Base-by-base conservation (phyloP, 2,113 vertebrate genomes). In the Electrona antarctica region DNA sequence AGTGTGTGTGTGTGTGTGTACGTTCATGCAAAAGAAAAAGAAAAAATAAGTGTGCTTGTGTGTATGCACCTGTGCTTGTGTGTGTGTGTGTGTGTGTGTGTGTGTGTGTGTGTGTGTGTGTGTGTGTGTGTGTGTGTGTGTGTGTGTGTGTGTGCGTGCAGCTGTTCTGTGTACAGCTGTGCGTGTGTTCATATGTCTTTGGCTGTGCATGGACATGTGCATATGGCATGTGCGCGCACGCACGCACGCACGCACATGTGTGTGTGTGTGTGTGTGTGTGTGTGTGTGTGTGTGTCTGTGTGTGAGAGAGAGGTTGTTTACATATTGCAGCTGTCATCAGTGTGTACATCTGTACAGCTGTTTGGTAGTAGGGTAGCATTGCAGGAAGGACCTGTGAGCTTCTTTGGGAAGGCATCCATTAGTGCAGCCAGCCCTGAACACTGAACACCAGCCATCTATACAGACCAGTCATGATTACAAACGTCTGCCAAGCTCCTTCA, bases 261-360 rank as follows among this genome's bases (percentile, higher is more conserved):
- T 58, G 56, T 47, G 60, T 47, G 12, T 33, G 28, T 45, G 33
- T 41, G 59, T 60, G 28, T 41, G 29, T 60, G 29, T 60, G 29
- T 33, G 59, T 45, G 28, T 13, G 59, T 33, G 15, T 59, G 57
- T 59, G 21, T 9, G 9, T 59, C 6, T 7, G 57, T 33, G 57
- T 10, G 57, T 59, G 57, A 6, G 21, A 8, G 7, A 59, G 21
- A 21, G 9, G 33, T 58, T 41, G 21, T 21, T 29, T 55, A 69
- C 61, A 73, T 58, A 41, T 56, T 74, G 76, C 73, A 58, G 73
- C 75, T 71, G 78, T 70, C 33, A 47, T 70, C 33, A 47, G 64
- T 49, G 49, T 6, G 5, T 57, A 56, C 54, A 47, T 41, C 33
- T 41, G 55, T 46, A 60, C 61, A 73, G 81, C 82, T 79, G 72